Conservation (phyloP, 2,113 vertebrate species). For the Prochilodus magdalenae region DNA sequence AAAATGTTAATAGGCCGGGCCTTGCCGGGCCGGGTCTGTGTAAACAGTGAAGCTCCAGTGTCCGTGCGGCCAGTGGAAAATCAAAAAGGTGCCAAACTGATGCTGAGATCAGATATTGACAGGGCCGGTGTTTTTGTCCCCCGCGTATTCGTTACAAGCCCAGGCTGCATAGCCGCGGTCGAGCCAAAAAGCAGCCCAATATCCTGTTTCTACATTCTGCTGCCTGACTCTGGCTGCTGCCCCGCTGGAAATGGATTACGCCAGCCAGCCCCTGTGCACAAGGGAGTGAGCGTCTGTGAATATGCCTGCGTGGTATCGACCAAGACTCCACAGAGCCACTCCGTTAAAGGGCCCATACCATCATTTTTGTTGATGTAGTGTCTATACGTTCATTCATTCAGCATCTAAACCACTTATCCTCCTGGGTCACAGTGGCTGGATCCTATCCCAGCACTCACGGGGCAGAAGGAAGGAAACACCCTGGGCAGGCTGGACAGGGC, state of each 20-base stretch:
- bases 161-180: conserved; percentile 9
- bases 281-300: not conserved
- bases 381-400: too few relatives aligned
- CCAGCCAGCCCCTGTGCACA: conserved; percentile 8
- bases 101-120: conserved; percentile 54
- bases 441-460: too few relatives aligned
- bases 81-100: conserved; percentile 54
- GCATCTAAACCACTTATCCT: too few relatives aligned
- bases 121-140: conserved; percentile 51
- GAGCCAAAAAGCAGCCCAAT: conserved; percentile 33
- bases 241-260: conserved; percentile 36
- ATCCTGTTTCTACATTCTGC: conserved; percentile 33
- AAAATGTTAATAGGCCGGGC: conserved; percentile 41
- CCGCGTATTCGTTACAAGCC: conserved; percentile 46
- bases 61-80: conserved; percentile 45
- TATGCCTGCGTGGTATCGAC: not conserved
- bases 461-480: too few relatives aligned
- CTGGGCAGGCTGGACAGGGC: too few relatives aligned
- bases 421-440: too few relatives aligned
- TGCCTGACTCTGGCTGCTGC: conserved; percentile 28
- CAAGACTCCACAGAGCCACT: not conserved
- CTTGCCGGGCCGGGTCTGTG: conserved; percentile 23
- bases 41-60: conserved; percentile 23
- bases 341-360: not conserved
- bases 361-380: too few relatives aligned